Percentiles rank a stretch among this genome's conserved stretches.
Evolutionary conservation across 2,797 vertebrate genomes (phyloP).

Genomic region (Onychomys torridus): DNA sequence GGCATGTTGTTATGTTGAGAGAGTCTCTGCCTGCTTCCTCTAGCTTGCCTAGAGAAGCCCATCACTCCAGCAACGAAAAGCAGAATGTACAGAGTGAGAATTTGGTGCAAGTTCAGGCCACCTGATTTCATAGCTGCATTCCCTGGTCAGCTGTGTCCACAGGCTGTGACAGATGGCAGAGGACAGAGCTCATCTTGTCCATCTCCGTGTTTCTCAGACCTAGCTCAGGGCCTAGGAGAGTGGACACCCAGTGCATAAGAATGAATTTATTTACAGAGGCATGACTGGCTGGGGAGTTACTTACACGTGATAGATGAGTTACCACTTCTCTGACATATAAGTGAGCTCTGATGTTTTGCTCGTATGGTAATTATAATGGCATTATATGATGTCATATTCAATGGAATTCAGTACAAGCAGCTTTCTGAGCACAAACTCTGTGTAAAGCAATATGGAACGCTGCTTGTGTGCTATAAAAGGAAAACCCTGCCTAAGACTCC

Average conservation of each 20-base stretch:
- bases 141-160: not conserved
- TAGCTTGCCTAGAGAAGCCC: not conserved
- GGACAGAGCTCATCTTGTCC: not conserved
- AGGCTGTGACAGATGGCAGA: not conserved
- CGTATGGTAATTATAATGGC: not conserved
- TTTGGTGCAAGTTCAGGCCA: not conserved
- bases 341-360: conserved; percentile 36
- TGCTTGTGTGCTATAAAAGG: not conserved
- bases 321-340: not conserved
- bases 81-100: not conserved
- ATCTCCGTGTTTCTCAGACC: not conserved
- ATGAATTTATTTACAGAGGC: not conserved
- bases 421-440: not conserved
- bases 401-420: not conserved
- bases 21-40: not conserved
- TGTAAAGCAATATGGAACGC: conserved; percentile 11
- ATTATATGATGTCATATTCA: not conserved
- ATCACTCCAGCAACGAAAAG: not conserved
- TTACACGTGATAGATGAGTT: not conserved
- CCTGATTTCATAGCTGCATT: not conserved
- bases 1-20: not conserved
- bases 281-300: not conserved
- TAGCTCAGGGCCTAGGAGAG: not conserved
- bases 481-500: not conserved
- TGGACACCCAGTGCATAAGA: not conserved